A percentile compares a stretch with the other conserved stretches of the same genome.
Conservation (phyloP, 2,113 vertebrate genomes). For the Halcyon senegalensis region DNA sequence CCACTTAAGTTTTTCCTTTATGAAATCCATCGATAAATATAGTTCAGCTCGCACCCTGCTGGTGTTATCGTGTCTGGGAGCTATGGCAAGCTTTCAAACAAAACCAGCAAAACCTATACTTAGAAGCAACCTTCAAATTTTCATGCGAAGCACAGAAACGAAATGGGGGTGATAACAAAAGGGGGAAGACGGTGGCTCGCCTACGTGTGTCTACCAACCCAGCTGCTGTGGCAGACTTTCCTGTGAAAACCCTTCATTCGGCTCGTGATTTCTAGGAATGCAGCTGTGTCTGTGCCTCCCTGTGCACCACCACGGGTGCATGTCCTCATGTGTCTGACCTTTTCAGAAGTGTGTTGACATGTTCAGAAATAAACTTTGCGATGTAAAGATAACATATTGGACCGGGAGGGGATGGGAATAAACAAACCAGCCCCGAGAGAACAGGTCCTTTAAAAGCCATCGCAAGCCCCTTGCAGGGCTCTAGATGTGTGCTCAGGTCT, state of each 20-base stretch:
- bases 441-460: conserved; percentile 59
- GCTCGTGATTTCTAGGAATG: conserved; percentile 1
- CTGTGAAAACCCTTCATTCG: not conserved
- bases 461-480: not conserved
- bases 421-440: conserved; percentile 20
- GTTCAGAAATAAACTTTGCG: conserved; percentile 75
- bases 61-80: conserved; percentile 35
- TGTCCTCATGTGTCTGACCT: conserved; percentile 72
- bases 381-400: conserved; percentile 65
- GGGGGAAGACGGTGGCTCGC: not conserved
- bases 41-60: conserved; percentile 47
- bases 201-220: not conserved
- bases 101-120: conserved; percentile 36
- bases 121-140: conserved; percentile 32
- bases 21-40: conserved; percentile 71
- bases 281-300: not conserved
- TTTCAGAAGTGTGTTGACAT: conserved; percentile 76
- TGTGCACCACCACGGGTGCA: not conserved
- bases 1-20: conserved; percentile 46
- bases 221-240: conserved; percentile 5
- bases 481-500: not conserved
- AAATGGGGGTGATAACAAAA: not conserved
- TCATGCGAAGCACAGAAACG: conserved; percentile 6
- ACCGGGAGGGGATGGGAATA: conserved; percentile 29
- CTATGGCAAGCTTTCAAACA: conserved; percentile 38